Evolutionary conservation across 2,113 vertebrate species (phyloP).

Genomic region (Notarius lentiginosus): DNA sequence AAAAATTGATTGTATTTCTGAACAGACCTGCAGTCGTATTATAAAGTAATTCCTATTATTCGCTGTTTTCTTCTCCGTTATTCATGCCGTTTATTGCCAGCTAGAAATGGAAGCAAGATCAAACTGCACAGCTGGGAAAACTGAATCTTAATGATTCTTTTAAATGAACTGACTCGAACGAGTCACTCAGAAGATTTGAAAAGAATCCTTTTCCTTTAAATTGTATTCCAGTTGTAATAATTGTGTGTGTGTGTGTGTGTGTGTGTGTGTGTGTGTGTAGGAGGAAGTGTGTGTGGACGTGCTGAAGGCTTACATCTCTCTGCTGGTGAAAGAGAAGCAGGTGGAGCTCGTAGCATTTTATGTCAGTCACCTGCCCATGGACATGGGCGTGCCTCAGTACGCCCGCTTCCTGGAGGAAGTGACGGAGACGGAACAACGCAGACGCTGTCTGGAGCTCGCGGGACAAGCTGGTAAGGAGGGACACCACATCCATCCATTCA

Average conservation of each 20-base stretch:
- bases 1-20: neutral
- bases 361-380: constrained; percentile 85
- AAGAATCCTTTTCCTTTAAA: neutral
- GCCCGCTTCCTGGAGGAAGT: constrained; percentile 88
- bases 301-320: constrained; percentile 80
- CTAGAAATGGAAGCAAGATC: neutral
- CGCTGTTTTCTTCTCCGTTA: neutral
- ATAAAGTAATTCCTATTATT: neutral
- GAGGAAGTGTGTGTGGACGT: constrained; percentile 83
- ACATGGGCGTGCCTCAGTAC: constrained; percentile 83
- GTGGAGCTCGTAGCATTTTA: constrained; percentile 89
- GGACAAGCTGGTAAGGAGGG: constrained; percentile 79
- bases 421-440: constrained; percentile 82
- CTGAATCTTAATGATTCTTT: neutral
- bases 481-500: neutral
- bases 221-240: neutral
- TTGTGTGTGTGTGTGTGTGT: neutral
- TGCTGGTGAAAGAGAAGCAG: constrained; percentile 84
- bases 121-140: neutral
- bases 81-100: neutral
- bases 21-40: neutral
- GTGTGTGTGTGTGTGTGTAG: constrained; percentile 60
- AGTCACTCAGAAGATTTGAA: neutral
- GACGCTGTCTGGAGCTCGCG: constrained; percentile 86
- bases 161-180: neutral